Evolutionary conservation across 2,797 vertebrate species (phyloP).

Genomic region (Malacoraja senta): DNA sequence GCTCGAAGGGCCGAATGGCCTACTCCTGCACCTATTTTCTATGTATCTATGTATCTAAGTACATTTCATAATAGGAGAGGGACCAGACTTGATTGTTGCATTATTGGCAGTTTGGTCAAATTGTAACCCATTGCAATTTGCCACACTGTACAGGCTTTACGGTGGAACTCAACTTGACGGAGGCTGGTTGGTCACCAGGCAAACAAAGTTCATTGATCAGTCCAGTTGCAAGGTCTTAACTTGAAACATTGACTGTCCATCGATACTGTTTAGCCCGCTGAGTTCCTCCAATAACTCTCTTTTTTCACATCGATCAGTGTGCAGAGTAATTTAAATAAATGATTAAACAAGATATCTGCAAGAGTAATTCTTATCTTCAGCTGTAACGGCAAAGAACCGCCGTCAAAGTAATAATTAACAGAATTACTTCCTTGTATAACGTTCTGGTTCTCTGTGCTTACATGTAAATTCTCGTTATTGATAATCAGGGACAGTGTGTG

Average conservation of each 20-base stretch:
- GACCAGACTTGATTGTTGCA: background rate
- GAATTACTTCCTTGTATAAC: background rate
- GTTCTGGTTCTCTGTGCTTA: background rate
- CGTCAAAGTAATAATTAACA: constrained; percentile 2
- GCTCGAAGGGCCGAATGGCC: no score
- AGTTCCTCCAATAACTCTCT: no score
- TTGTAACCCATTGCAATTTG: background rate
- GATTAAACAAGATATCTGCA: background rate
- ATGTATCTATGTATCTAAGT: no score
- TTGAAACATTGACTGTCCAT: no score
- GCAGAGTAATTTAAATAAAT: background rate
- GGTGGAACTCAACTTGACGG: background rate
- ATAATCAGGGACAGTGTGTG: background rate
- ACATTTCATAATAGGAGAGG: background rate
- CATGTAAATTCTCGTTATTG: background rate
- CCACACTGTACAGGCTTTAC: background rate
- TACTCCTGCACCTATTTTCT: no score
- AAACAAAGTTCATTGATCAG: background rate
- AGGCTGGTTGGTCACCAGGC: background rate
- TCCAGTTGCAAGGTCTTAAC: background rate
- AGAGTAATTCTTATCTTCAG: background rate
- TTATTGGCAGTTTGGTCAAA: background rate
- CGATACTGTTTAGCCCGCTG: no score
- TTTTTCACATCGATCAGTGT: background rate
- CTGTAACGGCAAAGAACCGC: background rate